Evolutionary conservation across 2,888 invertebrate genomes (phyloP), one percentile per base, ranked within the genome.

Genomic region (Lithophane socia): DNA sequence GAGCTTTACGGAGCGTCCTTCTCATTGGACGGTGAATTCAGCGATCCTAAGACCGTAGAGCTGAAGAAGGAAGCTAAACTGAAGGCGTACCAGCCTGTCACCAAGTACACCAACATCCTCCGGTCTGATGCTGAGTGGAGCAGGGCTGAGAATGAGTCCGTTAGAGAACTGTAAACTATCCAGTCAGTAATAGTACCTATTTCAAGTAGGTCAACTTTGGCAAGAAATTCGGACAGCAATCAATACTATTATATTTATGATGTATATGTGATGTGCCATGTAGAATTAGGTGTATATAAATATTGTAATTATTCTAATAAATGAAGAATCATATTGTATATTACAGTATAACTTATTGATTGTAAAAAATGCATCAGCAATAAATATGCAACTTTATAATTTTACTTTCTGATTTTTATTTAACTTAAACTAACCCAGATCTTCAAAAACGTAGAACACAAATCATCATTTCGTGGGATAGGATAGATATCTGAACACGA

Each of bases 1-100:
- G 93, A 96, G 54, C 92, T 96, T 74, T 98, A 97, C 91, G 95
- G 95, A 63, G 97, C 97, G 8, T 96, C 97, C 10, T 98, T 97
- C 92, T 97, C 97, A 47, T 88, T 98, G 37, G 93, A 94, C 44
- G 92, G 92, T 1, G 94, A 95, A n/a, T 92, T 94, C 65, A 95
- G 95, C 80, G 95, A 97, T 65, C 93, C 95, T 5, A 91, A 94
- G 56, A 95, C 97, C 5, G 89, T 93, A 79, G 88, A 97, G 87
- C 91, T 94, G 24, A 94, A 97, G 74, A 89, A 91, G 18, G 90
- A 94, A 71, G 95, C 96, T 10, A 90, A 94, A 67, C 89, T 95
- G 78, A 90, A 92, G 49, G 92, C 94, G 0, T 97, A 97, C 87
- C 90, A 92, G 64, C 91, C 89, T n/a, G 88, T 91, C 60, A 88